Base-by-base conservation (phyloP, 1,140 invertebrate species). In the Trypoxylus dichotomus region DNA sequence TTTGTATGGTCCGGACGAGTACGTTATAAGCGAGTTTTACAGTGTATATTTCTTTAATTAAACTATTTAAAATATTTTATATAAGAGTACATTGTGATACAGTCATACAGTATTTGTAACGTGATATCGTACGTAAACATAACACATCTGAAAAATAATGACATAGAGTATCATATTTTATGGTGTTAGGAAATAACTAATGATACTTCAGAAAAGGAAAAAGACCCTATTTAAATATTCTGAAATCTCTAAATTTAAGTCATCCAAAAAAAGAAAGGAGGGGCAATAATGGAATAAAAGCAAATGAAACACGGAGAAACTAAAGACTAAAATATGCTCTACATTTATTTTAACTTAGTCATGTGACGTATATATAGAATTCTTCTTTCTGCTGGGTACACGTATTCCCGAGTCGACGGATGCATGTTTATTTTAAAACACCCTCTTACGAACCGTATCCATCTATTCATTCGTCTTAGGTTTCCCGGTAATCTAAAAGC, bases 381-480 rank as follows among this genome's bases (percentile, higher is more conserved):
- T 54, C 47, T 19, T 54, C n/a, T n/a, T 54, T 5, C 32, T 32
- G 32, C 32, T n/a, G 32, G 11, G 15, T 54, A 54, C 19, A 15
- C 13, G 6, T 54, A 54, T 54, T 54, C 47, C 47, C 47, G 13
- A 54, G 15, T 54, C 47, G 47, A n/a, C n/a, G 2, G 32, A 32
- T 54, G 19, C n/a, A 47, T 54, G 47, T 54, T 54, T 54, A 54
- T 54, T 54, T 54, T 54, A 54, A 47, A 54, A 54, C 47, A 54
- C 47, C 47, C 47, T 54, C 47, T 54, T 54, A 15, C 19, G 15
- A 1, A 19, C 15, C 15, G 19, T 54, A n/a, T n/a, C 15, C 19
- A 54, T 54, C 47, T 19, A 54, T 54, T n/a, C n/a, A 54, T 15
- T 19, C 15, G 47, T 15, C 15, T 3, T 19, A 32, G 7, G 13